A percentile compares a stretch with the other conserved stretches of the same genome.
phyloP scores from a whole-genome alignment of 2,113 vertebrate genomes.

The Nothobranchius kuhntae region DNA sequence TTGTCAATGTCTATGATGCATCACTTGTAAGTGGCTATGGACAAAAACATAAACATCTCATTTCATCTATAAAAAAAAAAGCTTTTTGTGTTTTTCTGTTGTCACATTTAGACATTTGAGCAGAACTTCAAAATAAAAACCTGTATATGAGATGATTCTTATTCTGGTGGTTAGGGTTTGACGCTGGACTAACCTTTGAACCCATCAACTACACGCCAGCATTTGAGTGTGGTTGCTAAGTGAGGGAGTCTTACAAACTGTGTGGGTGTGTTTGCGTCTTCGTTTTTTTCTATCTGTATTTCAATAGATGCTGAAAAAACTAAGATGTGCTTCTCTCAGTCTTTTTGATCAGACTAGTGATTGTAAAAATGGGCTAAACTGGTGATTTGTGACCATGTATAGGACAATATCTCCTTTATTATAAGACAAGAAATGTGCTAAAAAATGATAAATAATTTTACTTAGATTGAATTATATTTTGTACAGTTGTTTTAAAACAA shows the following conservation, averaged over 20 bases:
- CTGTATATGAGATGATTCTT: not conserved
- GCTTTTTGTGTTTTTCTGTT: not conserved
- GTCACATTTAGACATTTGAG: not conserved
- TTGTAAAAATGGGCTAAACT: not conserved
- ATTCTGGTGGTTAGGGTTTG: not conserved
- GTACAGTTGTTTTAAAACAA: no score
- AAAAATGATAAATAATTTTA: not conserved
- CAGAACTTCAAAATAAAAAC: not conserved
- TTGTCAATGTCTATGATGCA: not conserved
- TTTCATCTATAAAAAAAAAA: not conserved
- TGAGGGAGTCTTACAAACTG: not conserved
- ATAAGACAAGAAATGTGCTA: not conserved
- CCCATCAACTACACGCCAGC: not conserved
- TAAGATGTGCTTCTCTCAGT: no score
- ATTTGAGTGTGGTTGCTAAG: not conserved
- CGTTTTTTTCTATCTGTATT: not conserved
- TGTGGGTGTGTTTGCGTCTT: not conserved
- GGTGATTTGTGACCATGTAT: not conserved
- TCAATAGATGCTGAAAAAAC: not conserved
- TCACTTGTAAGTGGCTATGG: no score
- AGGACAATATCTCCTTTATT: no score
- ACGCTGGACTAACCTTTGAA: slow-evolving; percentile 12
- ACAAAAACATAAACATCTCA: no score
- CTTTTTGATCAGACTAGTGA: no score
- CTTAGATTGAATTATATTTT: no score